Base-by-base conservation (phyloP, 2,797 vertebrate genomes). In the Eutrigla gurnardus region DNA sequence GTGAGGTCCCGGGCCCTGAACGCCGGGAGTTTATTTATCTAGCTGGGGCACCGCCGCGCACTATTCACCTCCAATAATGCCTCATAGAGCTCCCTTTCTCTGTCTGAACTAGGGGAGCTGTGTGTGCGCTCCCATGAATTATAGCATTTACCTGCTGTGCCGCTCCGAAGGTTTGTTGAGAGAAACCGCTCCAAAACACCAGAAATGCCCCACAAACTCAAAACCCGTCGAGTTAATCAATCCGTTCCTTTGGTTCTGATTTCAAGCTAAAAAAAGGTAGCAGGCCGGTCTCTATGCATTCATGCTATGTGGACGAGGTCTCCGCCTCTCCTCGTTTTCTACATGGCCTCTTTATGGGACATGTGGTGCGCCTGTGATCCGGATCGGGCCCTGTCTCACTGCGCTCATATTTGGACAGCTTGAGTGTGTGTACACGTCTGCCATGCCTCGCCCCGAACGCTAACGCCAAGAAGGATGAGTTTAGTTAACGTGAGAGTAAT, bases 1-100 rank as follows among this genome's bases (percentile, higher is more conserved):
- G 95, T 95, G 95, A 95, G 95, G 95, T 95, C 95, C 85, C n/a
- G 89, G 92, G 88, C 93, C 92, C 90, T 92, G 90, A 90, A 93
- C 93, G 87, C 91, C 89, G 90, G 82, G 89, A 93, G 94, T 95
- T 96, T 96, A 95, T 96, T 96, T 96, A 94, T 94, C 93, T 96
- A 95, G 94, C 93, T 92, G 93, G 91, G 93, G 93, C 92, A 91
- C 94, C 91, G 86, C 77, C 70, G 90, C 85, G 88, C 89, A 89
- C 93, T 93, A 92, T 94, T 95, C 95, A 94, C 93, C 93, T 94
- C 90, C 91, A 93, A 95, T 94, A 95, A 95, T 94, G 91, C 93
- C 88, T 93, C 93, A 95, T 93, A 95, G 92, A 94, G 92, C 92
- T 86, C 89, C 90, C 93, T 94, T 94, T 95, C 92, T 96, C 89